Base-by-base conservation (phyloP, 1,140 invertebrate species). In the Vollenhovia emeryi region DNA sequence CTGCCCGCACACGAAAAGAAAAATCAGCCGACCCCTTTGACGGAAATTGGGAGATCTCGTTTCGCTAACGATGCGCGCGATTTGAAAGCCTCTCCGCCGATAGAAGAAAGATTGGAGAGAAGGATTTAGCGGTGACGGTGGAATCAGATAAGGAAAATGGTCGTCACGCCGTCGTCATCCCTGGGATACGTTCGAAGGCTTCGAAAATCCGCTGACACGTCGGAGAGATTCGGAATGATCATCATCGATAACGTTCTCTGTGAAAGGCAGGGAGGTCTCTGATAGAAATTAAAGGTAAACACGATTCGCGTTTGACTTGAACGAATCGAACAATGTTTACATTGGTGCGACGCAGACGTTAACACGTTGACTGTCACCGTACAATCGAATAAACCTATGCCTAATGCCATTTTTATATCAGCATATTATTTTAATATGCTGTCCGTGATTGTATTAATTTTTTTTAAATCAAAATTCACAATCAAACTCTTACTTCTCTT, bases 11-110 rank as follows among this genome's bases (percentile, higher is more conserved):
- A 55, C 27, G 13, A 36, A 45, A 43, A 15, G 40, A 21, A 68
- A 82, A 69, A 84, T 69, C 71, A 71, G 45, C 52, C 59, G 52
- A 59, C 52, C 48, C 43, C 62, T 79, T 50, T 55, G 79, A 48
- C 36, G 55, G 64, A 78, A 78, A 84, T 69, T 66, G 83, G 57
- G 45, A 66, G 57, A 84, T 84, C 71, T 88, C 87, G 50, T 87
- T 87, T 84, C 52, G 55, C 48, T 88, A 87, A 88, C 62, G 79
- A 87, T 50, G 62, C 79, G 55, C 80, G 30, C 69, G 85, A 87
- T 83, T 86, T 75, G 57, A 87, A 86, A 43, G 59, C 76, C 43
- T 87, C 18, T 64, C 68, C 52, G 40, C 33, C 45, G 60, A 83
- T 48, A 43, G 24, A 83, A 87, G 60, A 60, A 75, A 87, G 40